Base-by-base conservation (phyloP, 2,797 vertebrate genomes). In the Oryzias sinensis region DNA sequence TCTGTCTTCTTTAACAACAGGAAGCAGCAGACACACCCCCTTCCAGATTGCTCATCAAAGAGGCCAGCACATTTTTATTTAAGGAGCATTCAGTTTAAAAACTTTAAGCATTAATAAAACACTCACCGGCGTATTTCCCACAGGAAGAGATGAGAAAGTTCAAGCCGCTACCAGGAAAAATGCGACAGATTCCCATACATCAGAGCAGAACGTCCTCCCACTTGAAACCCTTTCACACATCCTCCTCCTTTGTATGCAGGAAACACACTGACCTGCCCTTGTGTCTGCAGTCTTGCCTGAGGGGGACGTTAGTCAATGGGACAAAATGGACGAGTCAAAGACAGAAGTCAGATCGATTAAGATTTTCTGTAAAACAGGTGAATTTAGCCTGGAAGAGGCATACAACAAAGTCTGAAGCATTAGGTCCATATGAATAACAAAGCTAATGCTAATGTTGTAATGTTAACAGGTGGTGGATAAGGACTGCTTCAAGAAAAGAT, bases 191-290 rank as follows among this genome's bases (percentile, higher is more conserved):
- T 27, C 18, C 49, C 5, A 16, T 18, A 33, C 57, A 75, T 62
- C 46, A 62, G 59, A 43, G 51, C 7, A 60, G 4, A 46, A 33
- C 27, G 25, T 1, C 29, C 50, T 49, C 27, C n/a, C 47, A 24
- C 40, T 16, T 20, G 49, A 56, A 9, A 37, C 43, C 1, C 49
- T 48, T 59, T 16, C 5, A 65, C 45, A 45, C 45, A 37, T 37
- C 49, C 22, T 43, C 45, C 59, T 49, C 17, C 53, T 79, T 70
- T 62, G 68, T 70, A 74, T 69, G 70, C 76, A 65, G 52, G 41
- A 49, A 67, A 51, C 44, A 73, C 48, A 5, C 29, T 15, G 33
- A 56, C 18, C 50, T 62, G 61, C 50, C 44, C 51, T 50, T 59
- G 49, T 68, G 56, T 60, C 40, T 53, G 17, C 45, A 15, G 46